These are phyloP conservation scores for Dermatemys mawii DNA, from an alignment of 2,113 vertebrate species.

Conservation along the genomic window DNA sequence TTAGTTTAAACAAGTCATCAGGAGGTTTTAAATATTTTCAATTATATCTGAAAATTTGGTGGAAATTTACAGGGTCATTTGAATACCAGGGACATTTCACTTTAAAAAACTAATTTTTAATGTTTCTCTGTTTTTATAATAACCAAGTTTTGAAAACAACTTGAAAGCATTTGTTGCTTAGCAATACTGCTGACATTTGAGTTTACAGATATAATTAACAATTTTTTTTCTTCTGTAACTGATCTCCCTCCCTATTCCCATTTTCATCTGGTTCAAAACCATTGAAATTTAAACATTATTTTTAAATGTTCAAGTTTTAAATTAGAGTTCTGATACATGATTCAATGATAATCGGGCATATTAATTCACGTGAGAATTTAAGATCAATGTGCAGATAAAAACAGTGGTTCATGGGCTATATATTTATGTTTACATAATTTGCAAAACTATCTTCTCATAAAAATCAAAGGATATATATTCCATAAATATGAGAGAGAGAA, in stretches of 20 bases:
- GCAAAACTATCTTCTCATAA: neutral
- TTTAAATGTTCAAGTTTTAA: neutral
- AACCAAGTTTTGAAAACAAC: neutral
- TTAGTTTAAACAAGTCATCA: neutral
- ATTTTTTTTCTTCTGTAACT: neutral
- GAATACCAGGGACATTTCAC: neutral
- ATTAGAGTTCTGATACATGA: neutral
- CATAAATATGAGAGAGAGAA: neutral
- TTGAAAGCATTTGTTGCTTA: slow-evolving; percentile 8
- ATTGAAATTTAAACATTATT: neutral
- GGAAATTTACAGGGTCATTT: neutral
- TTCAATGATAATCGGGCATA: neutral
- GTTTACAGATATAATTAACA: slow-evolving; percentile 30
- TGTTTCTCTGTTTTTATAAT: neutral
- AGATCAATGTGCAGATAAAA: slow-evolving; percentile 2
- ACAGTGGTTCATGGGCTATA: neutral
- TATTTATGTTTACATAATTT: neutral
- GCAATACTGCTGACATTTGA: slow-evolving; percentile 4
- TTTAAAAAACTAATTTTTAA: neutral
- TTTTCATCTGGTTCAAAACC: neutral
- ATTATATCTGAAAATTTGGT: neutral
- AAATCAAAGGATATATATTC: neutral
- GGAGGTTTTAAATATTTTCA: neutral
- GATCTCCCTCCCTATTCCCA: neutral
- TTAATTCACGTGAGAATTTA: neutral